Base-by-base conservation (phyloP, 2,888 invertebrate genomes). In the Esperia sulphurella region DNA sequence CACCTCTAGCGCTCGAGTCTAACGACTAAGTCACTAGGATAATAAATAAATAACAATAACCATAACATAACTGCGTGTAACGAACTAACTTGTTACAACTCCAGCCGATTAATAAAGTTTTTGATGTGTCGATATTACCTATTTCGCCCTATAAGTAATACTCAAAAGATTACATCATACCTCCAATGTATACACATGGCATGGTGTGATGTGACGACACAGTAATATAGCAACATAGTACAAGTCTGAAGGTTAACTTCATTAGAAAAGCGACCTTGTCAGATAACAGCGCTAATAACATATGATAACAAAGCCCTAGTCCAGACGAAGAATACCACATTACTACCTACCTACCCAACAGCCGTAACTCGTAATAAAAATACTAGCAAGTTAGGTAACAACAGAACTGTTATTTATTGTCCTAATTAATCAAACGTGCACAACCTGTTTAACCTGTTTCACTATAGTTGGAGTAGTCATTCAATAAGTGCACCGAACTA, bases 281-380 rank as follows among this genome's bases (percentile, higher is more conserved):
- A 68, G 74, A 74, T 72, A 72, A 68, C 63, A 63, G 55, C 53
- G 57, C 59, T 68, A 71, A 69, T 66, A 59, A 53, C 48, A 55
- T 48, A 58, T 61, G 68, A 71, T 50, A 50, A 50, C 43, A 43
- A 43, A 43, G 39, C 14, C 31, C 8, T 37, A 13, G 37, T 39
- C 30, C 3, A 14, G 39, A 7, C 29, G 6, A 35, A n/a, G 14
- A 14, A 8, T 39, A 14, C 39, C 13, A 8, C 9, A 14, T 14
- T 39, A 7, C 2, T 35, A n/a, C 8, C n/a, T n/a, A n/a, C n/a
- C n/a, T 39, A 46, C 46, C 12, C 21, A 35, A 41, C 28, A n/a
- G n/a, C 21, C 29, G 8, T 14, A 40, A 9, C 40, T 3, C 8
- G 33, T 33, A 10, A 10, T 10, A 39, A 39, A 14, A 14, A 13